Percentiles rank a stretch among this genome's conserved stretches.
Conservation (phyloP, 2,797 vertebrate genomes). For the Rhabdophis nuchalis region DNA sequence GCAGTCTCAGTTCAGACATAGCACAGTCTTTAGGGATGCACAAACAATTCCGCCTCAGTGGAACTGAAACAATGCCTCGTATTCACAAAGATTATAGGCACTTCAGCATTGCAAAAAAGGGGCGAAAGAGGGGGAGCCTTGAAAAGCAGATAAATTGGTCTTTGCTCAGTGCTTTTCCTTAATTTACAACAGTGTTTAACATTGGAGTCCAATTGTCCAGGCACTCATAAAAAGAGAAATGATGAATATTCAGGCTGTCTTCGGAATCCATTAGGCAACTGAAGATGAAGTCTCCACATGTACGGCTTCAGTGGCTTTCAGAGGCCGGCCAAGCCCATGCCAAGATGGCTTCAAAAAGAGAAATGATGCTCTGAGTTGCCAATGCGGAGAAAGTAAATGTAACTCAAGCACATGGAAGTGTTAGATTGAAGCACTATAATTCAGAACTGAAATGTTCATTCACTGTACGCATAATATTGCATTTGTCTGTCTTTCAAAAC, state of each 20-base stretch:
- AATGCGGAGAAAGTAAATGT: constrained; percentile 51
- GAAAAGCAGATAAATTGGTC: constrained; percentile 72
- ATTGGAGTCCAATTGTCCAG: constrained; percentile 74
- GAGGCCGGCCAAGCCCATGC: constrained; percentile 62
- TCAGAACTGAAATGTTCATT: constrained; percentile 30
- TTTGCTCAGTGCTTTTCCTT: constrained; percentile 72
- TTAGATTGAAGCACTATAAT: not conserved
- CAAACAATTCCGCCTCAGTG: constrained; percentile 66
- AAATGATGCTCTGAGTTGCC: constrained; percentile 57
- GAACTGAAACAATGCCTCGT: constrained; percentile 70
- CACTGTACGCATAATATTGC: not conserved
- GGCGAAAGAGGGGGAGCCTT: constrained; percentile 55
- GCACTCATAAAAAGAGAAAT: constrained; percentile 79
- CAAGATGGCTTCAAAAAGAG: constrained; percentile 71
- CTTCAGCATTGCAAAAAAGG: constrained; percentile 58
- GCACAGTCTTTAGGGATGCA: constrained; percentile 64
- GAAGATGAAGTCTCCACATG: constrained; percentile 79
- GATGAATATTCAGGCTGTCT: constrained; percentile 82
- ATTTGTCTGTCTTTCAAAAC: not conserved
- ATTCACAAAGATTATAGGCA: constrained; percentile 69
- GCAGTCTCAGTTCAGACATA: constrained; percentile 57
- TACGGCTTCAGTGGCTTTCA: constrained; percentile 61
- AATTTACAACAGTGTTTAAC: constrained; percentile 77
- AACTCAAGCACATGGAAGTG: constrained; percentile 62
- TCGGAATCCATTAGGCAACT: constrained; percentile 75